Conservation (phyloP, 2,113 vertebrate genomes). For the Otus sunia region DNA sequence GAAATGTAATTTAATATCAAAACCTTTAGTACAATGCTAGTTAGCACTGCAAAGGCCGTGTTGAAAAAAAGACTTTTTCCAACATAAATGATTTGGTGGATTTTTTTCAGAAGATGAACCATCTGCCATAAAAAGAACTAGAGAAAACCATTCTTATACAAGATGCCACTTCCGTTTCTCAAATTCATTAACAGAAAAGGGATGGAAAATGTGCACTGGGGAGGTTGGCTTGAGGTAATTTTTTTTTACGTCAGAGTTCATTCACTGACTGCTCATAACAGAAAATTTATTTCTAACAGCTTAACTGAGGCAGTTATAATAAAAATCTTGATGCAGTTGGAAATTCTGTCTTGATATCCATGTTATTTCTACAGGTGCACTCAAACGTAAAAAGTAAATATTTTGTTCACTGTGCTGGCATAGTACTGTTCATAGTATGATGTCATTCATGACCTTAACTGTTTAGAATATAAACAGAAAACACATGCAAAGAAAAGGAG, state of each 20-base stretch:
- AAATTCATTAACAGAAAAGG: not conserved
- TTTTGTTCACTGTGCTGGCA: not conserved
- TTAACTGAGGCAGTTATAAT: not conserved
- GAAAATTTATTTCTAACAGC: not conserved
- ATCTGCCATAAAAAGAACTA: not conserved
- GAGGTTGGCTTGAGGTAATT: not conserved
- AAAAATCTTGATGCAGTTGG: not conserved
- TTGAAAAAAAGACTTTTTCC: not conserved
- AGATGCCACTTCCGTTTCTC: not conserved
- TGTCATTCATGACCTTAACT: not conserved
- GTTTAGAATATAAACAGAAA: not conserved
- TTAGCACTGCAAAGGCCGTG: not conserved
- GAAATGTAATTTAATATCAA: not conserved
- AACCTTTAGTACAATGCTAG: not conserved
- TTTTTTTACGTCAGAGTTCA: not conserved
- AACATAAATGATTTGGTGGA: not conserved
- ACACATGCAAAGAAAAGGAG: not conserved
- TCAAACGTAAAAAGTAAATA: not conserved
- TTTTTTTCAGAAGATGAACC: not conserved
- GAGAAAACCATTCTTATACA: not conserved
- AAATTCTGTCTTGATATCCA: not conserved
- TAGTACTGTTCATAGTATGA: not conserved
- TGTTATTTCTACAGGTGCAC: not conserved
- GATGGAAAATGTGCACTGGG: not conserved
- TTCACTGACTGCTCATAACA: not conserved